Base-by-base conservation (phyloP, 92 coral and sea anemone species). In the Phymanthus crucifer region DNA sequence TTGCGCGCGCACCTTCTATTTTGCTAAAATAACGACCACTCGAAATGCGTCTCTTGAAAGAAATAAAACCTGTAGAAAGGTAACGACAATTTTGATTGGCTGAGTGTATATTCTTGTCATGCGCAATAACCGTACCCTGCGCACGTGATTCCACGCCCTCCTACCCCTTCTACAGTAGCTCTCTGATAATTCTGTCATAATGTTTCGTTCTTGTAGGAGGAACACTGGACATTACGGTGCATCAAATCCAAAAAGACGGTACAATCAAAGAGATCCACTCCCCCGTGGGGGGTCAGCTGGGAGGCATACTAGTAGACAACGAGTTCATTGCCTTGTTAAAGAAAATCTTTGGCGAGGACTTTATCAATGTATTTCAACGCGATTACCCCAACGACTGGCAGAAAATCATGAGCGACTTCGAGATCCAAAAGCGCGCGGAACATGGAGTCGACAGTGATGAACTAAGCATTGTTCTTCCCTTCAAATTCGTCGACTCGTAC, bases 341-440 rank as follows among this genome's bases (percentile, higher is more conserved):
- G 72, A 71, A 45, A 46, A 79, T 88, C 48, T 83, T 79, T 46
- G 91, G 91, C n/a, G 77, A 81, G 73, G 72, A 66, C 21, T 69
- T 75, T n/a, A 85, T 88, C 37, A 66, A 75, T 21, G 21, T 33
- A 31, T 88, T 88, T 76, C 75, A 67, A 24, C 73, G 74, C 0
- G 78, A 70, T 21, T 76, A 75, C 47, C 91, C 91, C 0, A 82
- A 73, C 47, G 91, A 88, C 66, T 88, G 91, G 91, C 86, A 83
- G 9, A 82, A 79, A 5, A 70, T 88, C 32, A 88, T 88, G 91
- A 88, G 76, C 48, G 88, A 88, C 37, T 88, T 88, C 65, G 91
- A 88, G 68, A 88, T 88, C 69, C 86, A 84, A 72, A 84, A 88
- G 61, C 80, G 91, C 72, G 85, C 88, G 27, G 83, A 84, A 32